Evolutionary conservation across 1,140 invertebrate genomes (phyloP).

Genomic region (Sycophaga agraensis): DNA sequence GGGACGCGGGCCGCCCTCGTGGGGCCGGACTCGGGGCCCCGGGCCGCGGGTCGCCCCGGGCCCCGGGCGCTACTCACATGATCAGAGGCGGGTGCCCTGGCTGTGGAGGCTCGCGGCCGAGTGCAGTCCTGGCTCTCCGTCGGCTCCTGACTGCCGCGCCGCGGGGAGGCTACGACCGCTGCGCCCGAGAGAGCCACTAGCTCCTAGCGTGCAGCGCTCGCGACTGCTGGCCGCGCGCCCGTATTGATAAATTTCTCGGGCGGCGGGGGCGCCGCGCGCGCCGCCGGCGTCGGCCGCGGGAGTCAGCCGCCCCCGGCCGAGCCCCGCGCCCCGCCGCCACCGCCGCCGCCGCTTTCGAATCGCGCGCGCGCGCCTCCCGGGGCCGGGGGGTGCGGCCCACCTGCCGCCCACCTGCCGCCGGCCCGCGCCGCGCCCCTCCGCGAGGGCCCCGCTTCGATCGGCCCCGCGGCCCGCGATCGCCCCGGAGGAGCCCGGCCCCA

Average conservation of each 20-base stretch:
- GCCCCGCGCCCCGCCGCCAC: conserved; percentile 24
- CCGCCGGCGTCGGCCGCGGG: conserved; percentile 14
- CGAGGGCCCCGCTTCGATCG: too few relatives aligned
- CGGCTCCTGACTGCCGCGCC: not conserved
- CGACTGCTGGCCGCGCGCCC: conserved; percentile 36
- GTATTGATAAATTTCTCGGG: conserved; percentile 57
- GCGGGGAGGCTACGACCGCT: not conserved
- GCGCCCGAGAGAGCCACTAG: conserved; percentile 31
- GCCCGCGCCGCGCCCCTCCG: too few relatives aligned
- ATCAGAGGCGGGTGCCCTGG: not conserved
- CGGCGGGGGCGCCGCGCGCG: conserved; percentile 12
- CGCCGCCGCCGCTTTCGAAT: conserved; percentile 28
- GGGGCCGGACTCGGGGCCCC: too few relatives aligned
- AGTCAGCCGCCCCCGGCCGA: conserved; percentile 26
- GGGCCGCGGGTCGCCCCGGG: too few relatives aligned
- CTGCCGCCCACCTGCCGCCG: too few relatives aligned
- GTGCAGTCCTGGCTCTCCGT: not conserved
- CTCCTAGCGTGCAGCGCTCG: conserved; percentile 41
- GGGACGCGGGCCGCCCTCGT: too few relatives aligned
- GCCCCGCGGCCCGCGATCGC: too few relatives aligned
- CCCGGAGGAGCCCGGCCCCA: too few relatives aligned
- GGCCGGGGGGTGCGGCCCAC: too few relatives aligned
- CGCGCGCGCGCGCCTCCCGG: conserved; percentile 28
- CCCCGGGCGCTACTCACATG: conserved; percentile 8
- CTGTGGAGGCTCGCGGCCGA: too few relatives aligned